Evolutionary conservation across 64 coral and sea anemone species (phyloP).

Genomic region (Porites australiensis): DNA sequence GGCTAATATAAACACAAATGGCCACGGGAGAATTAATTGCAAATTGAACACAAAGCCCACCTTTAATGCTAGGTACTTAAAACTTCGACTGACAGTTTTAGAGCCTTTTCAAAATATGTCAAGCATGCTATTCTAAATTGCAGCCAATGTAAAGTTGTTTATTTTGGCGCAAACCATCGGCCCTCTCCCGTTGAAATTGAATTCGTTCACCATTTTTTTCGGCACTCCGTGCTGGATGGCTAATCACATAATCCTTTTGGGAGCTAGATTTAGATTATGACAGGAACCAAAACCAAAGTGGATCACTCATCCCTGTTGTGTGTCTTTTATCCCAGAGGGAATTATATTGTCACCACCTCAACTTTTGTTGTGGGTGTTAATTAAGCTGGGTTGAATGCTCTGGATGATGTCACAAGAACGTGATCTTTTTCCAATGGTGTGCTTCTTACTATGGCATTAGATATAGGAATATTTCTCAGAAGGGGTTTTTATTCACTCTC

Average conservation of each 20-base stretch:
- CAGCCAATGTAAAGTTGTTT: conserved; percentile 81
- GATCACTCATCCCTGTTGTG: conserved; percentile 56
- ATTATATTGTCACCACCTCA: conserved; percentile 71
- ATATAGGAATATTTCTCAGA: too few relatives aligned
- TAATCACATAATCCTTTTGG: conserved; percentile 67
- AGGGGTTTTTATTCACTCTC: too few relatives aligned
- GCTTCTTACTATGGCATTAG: background rate
- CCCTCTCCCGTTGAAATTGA: conserved; percentile 41
- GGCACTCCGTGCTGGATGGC: background rate
- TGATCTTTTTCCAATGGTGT: background rate
- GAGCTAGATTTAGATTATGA: conserved; percentile 29
- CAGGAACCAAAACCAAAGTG: conserved; percentile 12
- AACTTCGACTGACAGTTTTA: conserved; percentile 48
- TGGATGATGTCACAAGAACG: conserved; percentile 21
- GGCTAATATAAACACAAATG: conserved; percentile 84
- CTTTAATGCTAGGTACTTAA: conserved; percentile 35
- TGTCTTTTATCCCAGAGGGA: conserved; percentile 69
- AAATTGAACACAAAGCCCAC: conserved; percentile 81
- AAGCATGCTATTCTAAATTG: conserved; percentile 79
- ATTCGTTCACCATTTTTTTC: background rate
- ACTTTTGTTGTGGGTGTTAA: conserved; percentile 66
- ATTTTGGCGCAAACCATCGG: conserved; percentile 63
- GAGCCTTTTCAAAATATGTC: conserved; percentile 75
- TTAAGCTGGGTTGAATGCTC: conserved; percentile 36
- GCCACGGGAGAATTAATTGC: conserved; percentile 82